These are phyloP conservation scores for Discoglossus pictus DNA, from an alignment of 2,797 vertebrate genomes.

Conservation along the genomic window DNA sequence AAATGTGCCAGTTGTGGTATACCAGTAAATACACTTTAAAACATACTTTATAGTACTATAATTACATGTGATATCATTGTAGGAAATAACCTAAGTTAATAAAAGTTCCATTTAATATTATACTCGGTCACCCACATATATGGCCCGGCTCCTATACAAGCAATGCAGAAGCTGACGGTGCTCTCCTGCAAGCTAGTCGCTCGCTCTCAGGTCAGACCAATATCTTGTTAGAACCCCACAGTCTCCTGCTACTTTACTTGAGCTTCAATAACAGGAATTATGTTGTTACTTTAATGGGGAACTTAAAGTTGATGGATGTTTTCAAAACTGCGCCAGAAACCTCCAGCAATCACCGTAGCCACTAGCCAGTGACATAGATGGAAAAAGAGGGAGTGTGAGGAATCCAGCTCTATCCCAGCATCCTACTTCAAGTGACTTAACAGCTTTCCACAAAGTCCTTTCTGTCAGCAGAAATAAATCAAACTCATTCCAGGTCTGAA, in stretches of 20 bases:
- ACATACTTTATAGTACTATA: no score
- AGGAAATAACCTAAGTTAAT: no score
- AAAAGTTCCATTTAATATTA: no score
- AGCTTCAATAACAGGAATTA: conserved; percentile 17
- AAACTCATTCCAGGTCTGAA: conserved; percentile 17
- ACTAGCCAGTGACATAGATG: conserved; percentile 38
- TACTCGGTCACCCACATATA: no score
- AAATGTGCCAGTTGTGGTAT: no score
- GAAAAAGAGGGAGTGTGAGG: conserved; percentile 34
- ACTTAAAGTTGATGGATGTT: conserved; percentile 36
- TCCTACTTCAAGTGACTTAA: conserved; percentile 35
- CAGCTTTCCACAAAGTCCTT: conserved; percentile 17
- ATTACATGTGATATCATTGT: no score
- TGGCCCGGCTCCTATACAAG: no score
- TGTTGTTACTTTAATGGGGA: conserved; percentile 37
- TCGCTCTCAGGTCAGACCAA: background rate
- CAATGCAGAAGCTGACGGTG: no score
- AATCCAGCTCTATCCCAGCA: conserved; percentile 12
- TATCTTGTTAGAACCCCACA: conserved; percentile 26
- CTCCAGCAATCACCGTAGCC: conserved; percentile 18
- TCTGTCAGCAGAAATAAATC: conserved; percentile 31
- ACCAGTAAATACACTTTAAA: no score
- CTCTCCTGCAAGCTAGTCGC: no score
- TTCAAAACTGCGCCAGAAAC: conserved; percentile 35
- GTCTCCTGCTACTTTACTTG: conserved; percentile 25